phyloP scores from a whole-genome alignment of 2,113 vertebrate species.

The Ia io region DNA sequence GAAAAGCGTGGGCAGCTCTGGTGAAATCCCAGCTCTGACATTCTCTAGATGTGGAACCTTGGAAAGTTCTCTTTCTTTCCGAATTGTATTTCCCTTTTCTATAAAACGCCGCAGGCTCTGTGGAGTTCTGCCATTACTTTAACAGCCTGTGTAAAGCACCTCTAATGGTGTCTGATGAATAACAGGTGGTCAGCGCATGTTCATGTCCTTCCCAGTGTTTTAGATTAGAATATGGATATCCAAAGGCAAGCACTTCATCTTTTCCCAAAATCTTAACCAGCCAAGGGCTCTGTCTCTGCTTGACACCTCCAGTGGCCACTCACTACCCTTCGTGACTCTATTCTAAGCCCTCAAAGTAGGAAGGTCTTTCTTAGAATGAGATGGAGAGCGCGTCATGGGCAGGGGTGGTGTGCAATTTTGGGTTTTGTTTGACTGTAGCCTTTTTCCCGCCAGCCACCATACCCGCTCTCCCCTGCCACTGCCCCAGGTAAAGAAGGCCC shows the following conservation, averaged over 20 bases:
- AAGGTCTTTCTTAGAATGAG: background rate
- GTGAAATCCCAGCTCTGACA: background rate
- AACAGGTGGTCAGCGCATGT: no score
- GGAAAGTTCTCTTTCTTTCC: background rate
- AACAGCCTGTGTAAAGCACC: background rate
- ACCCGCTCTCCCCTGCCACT: no score
- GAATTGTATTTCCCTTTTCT: background rate
- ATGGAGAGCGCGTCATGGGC: background rate
- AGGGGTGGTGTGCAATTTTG: fast-evolving
- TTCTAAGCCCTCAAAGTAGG: background rate
- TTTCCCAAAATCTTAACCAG: background rate
- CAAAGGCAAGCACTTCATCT: background rate
- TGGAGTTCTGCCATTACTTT: background rate
- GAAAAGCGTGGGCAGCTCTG: background rate
- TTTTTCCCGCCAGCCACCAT: background rate
- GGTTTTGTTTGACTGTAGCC: background rate
- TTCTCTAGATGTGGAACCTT: background rate
- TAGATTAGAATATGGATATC: background rate
- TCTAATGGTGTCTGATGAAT: background rate
- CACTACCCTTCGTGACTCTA: fast-evolving
- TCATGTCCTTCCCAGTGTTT: background rate
- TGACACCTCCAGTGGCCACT: background rate
- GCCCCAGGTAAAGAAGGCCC: background rate
- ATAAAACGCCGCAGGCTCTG: fast-evolving
- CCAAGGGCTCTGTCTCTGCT: background rate